Evolutionary conservation across 23 tunicate species (phyloP).

Genomic region (Halocynthia roretzi): DNA sequence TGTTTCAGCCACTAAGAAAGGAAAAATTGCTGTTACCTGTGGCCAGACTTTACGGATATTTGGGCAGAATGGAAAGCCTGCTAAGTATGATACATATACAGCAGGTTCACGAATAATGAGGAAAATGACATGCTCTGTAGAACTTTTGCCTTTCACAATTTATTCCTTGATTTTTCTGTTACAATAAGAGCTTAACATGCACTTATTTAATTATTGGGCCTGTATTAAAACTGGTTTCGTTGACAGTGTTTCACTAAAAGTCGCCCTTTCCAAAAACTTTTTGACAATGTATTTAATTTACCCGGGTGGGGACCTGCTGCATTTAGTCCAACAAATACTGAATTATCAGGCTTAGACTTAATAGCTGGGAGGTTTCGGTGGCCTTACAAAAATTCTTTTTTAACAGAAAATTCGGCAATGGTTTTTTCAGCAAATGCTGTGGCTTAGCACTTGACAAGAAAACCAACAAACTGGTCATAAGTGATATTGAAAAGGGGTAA

Average conservation of each 20-base stretch:
- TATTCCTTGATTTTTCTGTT: not conserved
- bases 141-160: not conserved
- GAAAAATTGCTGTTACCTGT: constrained; percentile 38
- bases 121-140: not conserved
- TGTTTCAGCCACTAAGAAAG: constrained; percentile 35
- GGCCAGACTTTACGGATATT: constrained; percentile 34
- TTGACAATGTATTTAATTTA: too few species aligned
- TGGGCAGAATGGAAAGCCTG: constrained; percentile 18
- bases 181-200: not conserved
- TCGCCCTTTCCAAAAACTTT: too few species aligned
- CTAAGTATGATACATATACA: constrained; percentile 15
- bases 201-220: not conserved
- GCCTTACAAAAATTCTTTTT: not conserved
- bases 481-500: constrained; percentile 42
- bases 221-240: not conserved
- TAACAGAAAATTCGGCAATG: constrained; percentile 34
- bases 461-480: constrained; percentile 32
- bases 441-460: constrained; percentile 31
- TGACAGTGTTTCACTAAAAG: not conserved
- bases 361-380: not conserved
- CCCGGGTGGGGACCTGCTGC: too few species aligned
- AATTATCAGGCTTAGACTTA: too few species aligned
- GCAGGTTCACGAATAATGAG: not conserved
- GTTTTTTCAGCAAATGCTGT: constrained; percentile 35
- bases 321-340: too few species aligned